Evolutionary conservation across 2,888 invertebrate genomes (phyloP).

Genomic region (Cylindroiulus punctatus): DNA sequence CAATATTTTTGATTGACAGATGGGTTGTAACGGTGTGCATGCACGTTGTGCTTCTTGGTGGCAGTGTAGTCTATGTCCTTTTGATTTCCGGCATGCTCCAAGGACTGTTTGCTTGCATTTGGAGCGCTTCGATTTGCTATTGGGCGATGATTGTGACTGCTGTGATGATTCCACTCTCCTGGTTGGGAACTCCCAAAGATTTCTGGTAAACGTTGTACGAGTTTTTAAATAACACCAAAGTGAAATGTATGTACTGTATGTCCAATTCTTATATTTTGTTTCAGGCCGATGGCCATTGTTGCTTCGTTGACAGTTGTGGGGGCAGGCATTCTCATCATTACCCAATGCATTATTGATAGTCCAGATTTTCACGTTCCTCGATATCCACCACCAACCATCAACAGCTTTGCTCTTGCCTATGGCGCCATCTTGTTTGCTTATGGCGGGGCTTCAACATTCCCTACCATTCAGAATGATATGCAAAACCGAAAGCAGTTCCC

Average conservation of each 20-base stretch:
- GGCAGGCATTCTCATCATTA: conserved; percentile 74
- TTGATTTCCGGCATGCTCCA: conserved; percentile 75
- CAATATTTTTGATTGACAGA: neutral
- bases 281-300: conserved; percentile 73
- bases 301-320: conserved; percentile 73
- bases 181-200: conserved; percentile 77
- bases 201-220: conserved; percentile 71
- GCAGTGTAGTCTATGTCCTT: conserved; percentile 74
- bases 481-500: conserved; percentile 74
- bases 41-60: conserved; percentile 68
- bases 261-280: neutral
- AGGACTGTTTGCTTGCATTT: conserved; percentile 69
- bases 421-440: conserved; percentile 78
- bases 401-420: conserved; percentile 75
- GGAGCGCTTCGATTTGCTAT: conserved; percentile 71
- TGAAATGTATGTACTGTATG: too few species aligned
- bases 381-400: conserved; percentile 68
- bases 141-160: conserved; percentile 74
- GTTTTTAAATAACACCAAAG: too few species aligned
- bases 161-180: conserved; percentile 73
- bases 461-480: conserved; percentile 84
- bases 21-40: neutral
- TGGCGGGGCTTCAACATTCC: conserved; percentile 79
- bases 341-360: conserved; percentile 72
- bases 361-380: neutral